Percentiles rank a stretch among this genome's conserved stretches.
Evolutionary conservation across 2,113 vertebrate species (phyloP).

Genomic region (Ardeotis arabs): DNA sequence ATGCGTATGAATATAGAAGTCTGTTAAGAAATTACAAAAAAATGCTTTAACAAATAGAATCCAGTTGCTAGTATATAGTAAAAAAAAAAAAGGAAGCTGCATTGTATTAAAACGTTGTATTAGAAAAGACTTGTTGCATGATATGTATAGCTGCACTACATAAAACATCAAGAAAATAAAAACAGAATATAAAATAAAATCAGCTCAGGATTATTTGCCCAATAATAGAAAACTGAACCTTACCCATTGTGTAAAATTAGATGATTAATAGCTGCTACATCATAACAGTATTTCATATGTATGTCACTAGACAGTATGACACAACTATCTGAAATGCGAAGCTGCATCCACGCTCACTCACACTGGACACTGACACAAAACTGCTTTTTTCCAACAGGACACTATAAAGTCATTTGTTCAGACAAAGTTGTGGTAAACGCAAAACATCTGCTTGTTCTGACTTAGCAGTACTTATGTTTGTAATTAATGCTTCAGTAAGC

Average conservation of each 20-base stretch:
- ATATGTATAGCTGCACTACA: background rate
- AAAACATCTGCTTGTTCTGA: slow-evolving; percentile 13
- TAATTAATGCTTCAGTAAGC: background rate
- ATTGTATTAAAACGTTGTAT: background rate
- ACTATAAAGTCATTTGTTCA: background rate
- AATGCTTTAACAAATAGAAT: background rate
- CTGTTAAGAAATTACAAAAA: background rate
- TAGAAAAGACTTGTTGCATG: background rate
- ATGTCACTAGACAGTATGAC: background rate
- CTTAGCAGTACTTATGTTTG: background rate
- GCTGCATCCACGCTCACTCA: background rate
- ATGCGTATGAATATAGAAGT: background rate
- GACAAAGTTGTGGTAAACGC: background rate
- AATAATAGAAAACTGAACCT: background rate
- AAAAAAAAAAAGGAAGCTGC: background rate
- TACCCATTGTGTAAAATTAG: background rate
- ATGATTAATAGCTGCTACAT: background rate
- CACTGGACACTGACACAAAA: background rate
- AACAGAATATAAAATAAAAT: background rate
- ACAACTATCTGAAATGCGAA: background rate
- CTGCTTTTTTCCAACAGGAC: background rate
- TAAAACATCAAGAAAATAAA: background rate
- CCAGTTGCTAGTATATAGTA: background rate
- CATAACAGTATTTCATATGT: background rate
- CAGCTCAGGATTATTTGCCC: background rate